phyloP scores from a whole-genome alignment of 2,797 vertebrate species.

The Bucorvus abyssinicus region DNA sequence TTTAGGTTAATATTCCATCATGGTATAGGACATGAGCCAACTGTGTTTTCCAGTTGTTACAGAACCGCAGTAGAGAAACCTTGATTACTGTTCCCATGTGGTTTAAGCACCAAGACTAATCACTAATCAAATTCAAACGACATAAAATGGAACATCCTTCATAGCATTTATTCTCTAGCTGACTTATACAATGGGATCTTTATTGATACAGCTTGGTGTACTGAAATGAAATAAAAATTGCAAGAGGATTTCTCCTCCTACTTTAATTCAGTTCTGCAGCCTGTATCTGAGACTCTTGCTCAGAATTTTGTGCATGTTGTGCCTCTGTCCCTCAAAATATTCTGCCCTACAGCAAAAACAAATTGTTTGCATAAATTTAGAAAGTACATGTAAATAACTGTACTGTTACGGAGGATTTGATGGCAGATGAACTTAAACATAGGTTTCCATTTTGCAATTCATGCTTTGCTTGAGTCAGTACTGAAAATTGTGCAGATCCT shows the following conservation, averaged over 20 bases:
- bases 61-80: conserved; percentile 39
- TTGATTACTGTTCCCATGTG: conserved; percentile 74
- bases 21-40: conserved; percentile 59
- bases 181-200: conserved; percentile 50
- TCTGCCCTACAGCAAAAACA: conserved; percentile 10
- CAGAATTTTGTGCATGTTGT: not conserved
- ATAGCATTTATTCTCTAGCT: conserved; percentile 60
- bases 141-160: conserved; percentile 62
- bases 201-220: conserved; percentile 45
- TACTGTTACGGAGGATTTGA: not conserved
- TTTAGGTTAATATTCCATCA: conserved; percentile 76
- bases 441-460: not conserved
- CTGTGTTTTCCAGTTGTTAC: conserved; percentile 51
- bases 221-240: conserved; percentile 51
- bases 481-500: not conserved
- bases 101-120: conserved; percentile 65
- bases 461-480: not conserved
- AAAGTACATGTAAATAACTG: not conserved
- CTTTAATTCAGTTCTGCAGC: conserved; percentile 42
- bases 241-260: conserved; percentile 38
- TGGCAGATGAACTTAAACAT: not conserved
- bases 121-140: conserved; percentile 72
- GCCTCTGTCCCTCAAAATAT: conserved; percentile 17
- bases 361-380: conserved; percentile 29
- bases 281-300: not conserved